Percentiles rank a stretch among this genome's conserved stretches.
These are phyloP conservation scores for Ectropis crepuscularia DNA, from an alignment of 2,888 invertebrate species.

Conservation along the genomic window DNA sequence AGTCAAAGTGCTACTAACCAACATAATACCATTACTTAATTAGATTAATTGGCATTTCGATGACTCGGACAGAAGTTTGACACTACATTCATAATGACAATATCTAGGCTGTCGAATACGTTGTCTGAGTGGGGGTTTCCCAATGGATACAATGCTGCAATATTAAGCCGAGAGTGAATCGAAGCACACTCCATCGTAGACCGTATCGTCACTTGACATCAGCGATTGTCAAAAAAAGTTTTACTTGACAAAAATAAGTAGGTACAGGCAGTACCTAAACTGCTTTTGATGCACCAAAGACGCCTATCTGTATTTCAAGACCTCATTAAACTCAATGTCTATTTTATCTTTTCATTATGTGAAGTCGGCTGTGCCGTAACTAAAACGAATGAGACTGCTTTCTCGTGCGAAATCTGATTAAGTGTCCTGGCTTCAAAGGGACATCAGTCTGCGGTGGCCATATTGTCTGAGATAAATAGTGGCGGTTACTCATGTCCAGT, in stretches of 20 bases:
- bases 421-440: constrained; percentile 43
- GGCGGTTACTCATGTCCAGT: constrained; percentile 40
- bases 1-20: too few relatives aligned
- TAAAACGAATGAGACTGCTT: constrained; percentile 44
- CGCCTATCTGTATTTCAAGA: constrained; percentile 6
- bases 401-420: constrained; percentile 48
- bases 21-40: too few relatives aligned
- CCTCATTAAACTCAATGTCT: constrained; percentile 33
- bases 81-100: too few relatives aligned
- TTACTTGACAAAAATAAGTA: not conserved
- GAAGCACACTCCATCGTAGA: too few relatives aligned
- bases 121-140: too few relatives aligned
- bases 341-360: constrained; percentile 40
- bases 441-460: constrained; percentile 45
- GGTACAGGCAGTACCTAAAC: not conserved
- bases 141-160: too few relatives aligned
- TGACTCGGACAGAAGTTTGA: too few relatives aligned
- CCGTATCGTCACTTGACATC: too few relatives aligned
- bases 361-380: constrained; percentile 38
- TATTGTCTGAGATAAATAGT: constrained; percentile 47
- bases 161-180: too few relatives aligned
- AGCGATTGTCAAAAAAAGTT: too few relatives aligned
- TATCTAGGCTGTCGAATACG: too few relatives aligned
- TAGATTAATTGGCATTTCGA: too few relatives aligned
- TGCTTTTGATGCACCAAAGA: constrained; percentile 6